Base-by-base conservation (phyloP, 2,797 vertebrate species). In the Rhadinocentrus ornatus region DNA sequence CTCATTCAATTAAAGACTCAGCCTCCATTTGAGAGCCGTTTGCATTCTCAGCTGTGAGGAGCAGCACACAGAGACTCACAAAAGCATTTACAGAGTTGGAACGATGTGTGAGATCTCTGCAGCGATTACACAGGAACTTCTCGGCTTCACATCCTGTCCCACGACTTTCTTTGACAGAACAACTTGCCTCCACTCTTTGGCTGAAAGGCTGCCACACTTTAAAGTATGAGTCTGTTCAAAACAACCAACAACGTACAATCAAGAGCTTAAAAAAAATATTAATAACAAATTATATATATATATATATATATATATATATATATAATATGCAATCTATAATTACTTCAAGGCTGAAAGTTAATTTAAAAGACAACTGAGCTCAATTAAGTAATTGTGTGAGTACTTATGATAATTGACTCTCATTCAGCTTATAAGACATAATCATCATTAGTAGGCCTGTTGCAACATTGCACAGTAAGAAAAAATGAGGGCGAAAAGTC, bases 41-140 rank as follows among this genome's bases (percentile, higher is more conserved):
- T 84, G 88, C 86, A 92, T 92, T 91, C 93, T 91, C 92, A 94
- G 92, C 92, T 94, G 91, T 81, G 86, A 74, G 67, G 65, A 90
- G 81, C 76, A 83, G 81, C 80, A 86, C 85, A 91, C 82, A 85
- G 87, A 88, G 89, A 75, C 83, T 86, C 73, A 77, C 68, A 69
- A 85, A 90, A 84, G 75, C 79, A 84, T 90, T 92, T 84, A 88
- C 69, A 82, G 83, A 87, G 71, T 90, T 92, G 87, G 88, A 93
- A 89, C 66, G 26, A 63, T 66, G 77, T 90, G 87, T 91, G 89
- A 85, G 86, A 93, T 87, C 85, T 85, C 64, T 68, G 52, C 73
- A 73, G 88, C 62, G 62, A 88, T 87, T 89, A 89, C 78, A 77
- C 87, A 90, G 77, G 78, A 86, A 81, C 85, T 86, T 85, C 81